phyloP scores from a whole-genome alignment of 2,113 vertebrate genomes.

The Coracopsis vasa region DNA sequence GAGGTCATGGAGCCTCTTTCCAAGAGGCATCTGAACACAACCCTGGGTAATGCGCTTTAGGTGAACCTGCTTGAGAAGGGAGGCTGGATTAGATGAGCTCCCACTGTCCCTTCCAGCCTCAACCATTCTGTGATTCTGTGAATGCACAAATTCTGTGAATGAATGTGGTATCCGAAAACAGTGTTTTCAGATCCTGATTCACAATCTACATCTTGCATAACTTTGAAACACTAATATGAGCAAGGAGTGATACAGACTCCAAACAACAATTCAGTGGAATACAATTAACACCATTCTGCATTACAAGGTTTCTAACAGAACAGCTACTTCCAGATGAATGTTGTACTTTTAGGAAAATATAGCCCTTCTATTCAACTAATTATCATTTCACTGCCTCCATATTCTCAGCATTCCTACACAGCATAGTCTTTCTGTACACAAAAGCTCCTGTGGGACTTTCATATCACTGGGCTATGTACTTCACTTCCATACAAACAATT shows the following conservation, averaged over 20 bases:
- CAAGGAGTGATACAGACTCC: background rate
- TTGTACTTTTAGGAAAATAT: background rate
- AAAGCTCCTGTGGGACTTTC: background rate
- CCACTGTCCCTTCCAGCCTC: background rate
- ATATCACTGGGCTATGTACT: background rate
- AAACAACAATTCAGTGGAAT: background rate
- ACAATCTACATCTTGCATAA: background rate
- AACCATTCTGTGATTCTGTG: background rate
- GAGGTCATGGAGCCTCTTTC: background rate
- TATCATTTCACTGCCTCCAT: background rate
- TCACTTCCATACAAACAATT: constrained; percentile 32
- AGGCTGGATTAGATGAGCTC: background rate
- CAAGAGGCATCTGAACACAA: background rate
- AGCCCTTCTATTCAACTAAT: background rate
- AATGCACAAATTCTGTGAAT: background rate
- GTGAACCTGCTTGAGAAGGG: background rate
- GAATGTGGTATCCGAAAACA: background rate
- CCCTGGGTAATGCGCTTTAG: background rate
- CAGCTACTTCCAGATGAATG: background rate
- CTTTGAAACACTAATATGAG: background rate
- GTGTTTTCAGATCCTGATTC: background rate
- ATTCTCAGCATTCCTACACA: background rate
- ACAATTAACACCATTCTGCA: background rate
- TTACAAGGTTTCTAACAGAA: background rate
- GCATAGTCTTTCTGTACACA: background rate